Evolutionary conservation across 1,140 invertebrate genomes (phyloP), one percentile per base, ranked within the genome.

Genomic region (Zaprionus lachaisei): DNA sequence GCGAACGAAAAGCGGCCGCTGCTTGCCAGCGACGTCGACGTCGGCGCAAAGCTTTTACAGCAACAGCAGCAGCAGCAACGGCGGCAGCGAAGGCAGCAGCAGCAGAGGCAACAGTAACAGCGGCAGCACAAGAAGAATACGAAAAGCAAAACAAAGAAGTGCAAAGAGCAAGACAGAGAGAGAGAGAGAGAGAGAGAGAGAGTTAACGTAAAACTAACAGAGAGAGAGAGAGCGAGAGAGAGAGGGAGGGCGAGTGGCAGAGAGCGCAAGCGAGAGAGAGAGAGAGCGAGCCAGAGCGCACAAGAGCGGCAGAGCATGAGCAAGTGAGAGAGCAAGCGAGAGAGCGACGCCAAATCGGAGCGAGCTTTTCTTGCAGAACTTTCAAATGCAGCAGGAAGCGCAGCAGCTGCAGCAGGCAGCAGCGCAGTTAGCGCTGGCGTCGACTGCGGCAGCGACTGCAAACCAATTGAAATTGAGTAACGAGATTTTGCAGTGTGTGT

Each of bases 381-480:
- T 84, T 80, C 77, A 26, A 80, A 54, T 83, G 81, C 80, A 82
- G 75, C 80, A 76, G 80, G 75, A 78, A 82, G 71, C 70, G 34
- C 73, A 72, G 83, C 83, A 75, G 72, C 38, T 4, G 26, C 37
- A 61, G 77, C 49, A 70, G 70, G 72, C 38, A 1, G 20, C 37
- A 61, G 77, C 49, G 77, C 64, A 80, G 12, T 5, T 20, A 24
- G 17, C 71, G 37, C 54, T 34, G 26, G 24, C 44, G 26, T 15
- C 11, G 37, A 34, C 73, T 7, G 17, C 38, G 22, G 28, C 63
- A 44, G 68, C 57, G 57, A n/a, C 84, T 81, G 84, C 76, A 82
- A 62, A 78, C 84, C 83, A 87, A 87, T 87, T 87, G 83, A 90
- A 89, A 90, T 90, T 89, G 84, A 89, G 85, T 89, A 89, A 90